phyloP scores from a whole-genome alignment of 1,140 invertebrate genomes.

The Zaprionus gabonicus region DNA sequence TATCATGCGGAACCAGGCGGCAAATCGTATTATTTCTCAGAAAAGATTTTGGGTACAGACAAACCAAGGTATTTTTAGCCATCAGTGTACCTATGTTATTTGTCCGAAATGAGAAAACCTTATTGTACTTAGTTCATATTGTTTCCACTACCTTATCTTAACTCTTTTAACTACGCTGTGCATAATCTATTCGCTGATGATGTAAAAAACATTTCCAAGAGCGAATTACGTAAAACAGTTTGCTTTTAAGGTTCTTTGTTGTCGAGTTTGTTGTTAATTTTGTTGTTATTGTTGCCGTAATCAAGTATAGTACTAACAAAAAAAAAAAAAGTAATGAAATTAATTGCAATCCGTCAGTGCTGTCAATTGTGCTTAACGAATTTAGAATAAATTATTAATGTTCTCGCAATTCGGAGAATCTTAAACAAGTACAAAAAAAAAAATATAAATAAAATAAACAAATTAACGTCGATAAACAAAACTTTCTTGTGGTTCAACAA shows the following conservation, averaged over 20 bases:
- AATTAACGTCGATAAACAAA: slow-evolving; percentile 41
- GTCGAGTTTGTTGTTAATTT: neutral
- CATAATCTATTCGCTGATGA: slow-evolving; percentile 24
- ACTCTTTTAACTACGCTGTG: slow-evolving; percentile 12
- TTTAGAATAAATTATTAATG: slow-evolving; percentile 22
- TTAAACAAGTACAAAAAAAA: slow-evolving; percentile 36
- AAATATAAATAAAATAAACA: slow-evolving; percentile 1
- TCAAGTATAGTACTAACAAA: slow-evolving; percentile 12
- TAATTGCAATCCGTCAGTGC: slow-evolving; percentile 8
- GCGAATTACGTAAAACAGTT: slow-evolving; percentile 26
- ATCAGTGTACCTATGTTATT: neutral
- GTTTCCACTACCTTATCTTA: slow-evolving; percentile 13
- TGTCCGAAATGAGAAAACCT: neutral
- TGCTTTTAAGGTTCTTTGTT: slow-evolving; percentile 7
- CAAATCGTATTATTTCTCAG: neutral
- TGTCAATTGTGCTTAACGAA: slow-evolving; percentile 18
- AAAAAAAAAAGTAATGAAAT: slow-evolving; percentile 22
- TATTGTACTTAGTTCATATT: neutral
- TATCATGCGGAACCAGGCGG: slow-evolving; percentile 27
- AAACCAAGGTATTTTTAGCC: neutral
- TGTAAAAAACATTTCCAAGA: slow-evolving; percentile 24
- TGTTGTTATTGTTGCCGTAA: slow-evolving; percentile 9
- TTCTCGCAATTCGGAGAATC: slow-evolving; percentile 47
- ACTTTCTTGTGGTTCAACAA: slow-evolving; percentile 58
- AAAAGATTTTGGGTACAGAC: neutral